These are phyloP conservation scores for Linurgus olivaceus DNA, from an alignment of 2,797 vertebrate genomes.

Conservation along the genomic window DNA sequence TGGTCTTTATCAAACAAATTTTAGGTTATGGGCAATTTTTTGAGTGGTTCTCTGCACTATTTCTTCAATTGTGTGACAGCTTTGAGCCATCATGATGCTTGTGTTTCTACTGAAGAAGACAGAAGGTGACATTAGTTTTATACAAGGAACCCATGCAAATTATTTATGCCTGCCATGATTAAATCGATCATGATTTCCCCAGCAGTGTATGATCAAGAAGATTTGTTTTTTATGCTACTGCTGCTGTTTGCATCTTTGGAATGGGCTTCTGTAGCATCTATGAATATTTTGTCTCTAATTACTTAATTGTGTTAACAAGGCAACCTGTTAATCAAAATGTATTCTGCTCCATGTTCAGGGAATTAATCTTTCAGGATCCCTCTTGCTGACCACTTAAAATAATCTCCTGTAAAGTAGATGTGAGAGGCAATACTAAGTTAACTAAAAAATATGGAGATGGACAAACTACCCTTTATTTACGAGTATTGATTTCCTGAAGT, in stretches of 20 bases:
- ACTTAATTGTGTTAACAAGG: background rate
- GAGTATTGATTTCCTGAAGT: background rate
- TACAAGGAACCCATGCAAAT: background rate
- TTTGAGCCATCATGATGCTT: background rate
- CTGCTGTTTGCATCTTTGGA: background rate
- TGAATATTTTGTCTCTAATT: background rate
- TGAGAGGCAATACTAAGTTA: background rate
- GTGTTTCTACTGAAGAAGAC: background rate
- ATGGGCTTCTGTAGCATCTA: background rate
- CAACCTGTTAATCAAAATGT: background rate
- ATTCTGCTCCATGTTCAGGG: background rate
- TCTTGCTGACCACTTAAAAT: constrained; percentile 26
- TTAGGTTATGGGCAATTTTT: background rate
- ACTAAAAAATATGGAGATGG: background rate
- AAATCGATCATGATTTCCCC: background rate
- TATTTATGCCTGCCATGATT: background rate
- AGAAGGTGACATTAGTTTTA: background rate
- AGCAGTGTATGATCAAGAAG: background rate
- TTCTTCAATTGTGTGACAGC: background rate
- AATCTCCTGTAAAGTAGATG: background rate
- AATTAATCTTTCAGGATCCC: background rate
- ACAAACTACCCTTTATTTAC: background rate
- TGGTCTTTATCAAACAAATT: background rate
- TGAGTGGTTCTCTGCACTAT: background rate
- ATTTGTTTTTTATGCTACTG: background rate